These are phyloP conservation scores for Pediacus dermestoides DNA, from an alignment of 2,888 invertebrate genomes.

Conservation along the genomic window DNA sequence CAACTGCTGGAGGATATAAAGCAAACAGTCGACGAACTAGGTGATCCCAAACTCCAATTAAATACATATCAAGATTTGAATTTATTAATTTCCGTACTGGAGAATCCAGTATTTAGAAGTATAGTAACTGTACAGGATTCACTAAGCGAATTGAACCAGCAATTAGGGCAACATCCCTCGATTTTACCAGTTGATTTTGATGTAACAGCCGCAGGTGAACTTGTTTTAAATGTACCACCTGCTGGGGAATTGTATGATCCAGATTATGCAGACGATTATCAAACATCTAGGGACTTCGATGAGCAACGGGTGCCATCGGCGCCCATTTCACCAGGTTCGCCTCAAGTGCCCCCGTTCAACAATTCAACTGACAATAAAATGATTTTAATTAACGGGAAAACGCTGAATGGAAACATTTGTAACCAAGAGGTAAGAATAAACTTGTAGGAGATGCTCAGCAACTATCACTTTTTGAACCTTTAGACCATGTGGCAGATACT, in stretches of 20 bases:
- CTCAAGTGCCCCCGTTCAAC: conserved; percentile 72
- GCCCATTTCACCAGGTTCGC: conserved; percentile 66
- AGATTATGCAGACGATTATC: conserved; percentile 52
- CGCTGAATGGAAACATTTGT: conserved; percentile 57
- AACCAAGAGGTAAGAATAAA: conserved; percentile 75
- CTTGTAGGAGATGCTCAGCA: conserved; percentile 8
- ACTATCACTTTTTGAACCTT: neutral
- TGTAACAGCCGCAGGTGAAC: conserved; percentile 72
- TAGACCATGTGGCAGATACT: too few species aligned
- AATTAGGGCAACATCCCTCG: conserved; percentile 86
- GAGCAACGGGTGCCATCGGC: conserved; percentile 77
- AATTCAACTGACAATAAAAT: conserved; percentile 67
- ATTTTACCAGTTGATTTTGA: conserved; percentile 92
- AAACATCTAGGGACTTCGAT: conserved; percentile 58
- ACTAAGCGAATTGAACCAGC: conserved; percentile 78
- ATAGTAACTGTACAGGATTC: conserved; percentile 91
- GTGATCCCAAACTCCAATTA: conserved; percentile 75
- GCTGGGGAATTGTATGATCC: conserved; percentile 56
- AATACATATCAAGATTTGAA: conserved; percentile 75
- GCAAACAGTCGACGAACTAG: conserved; percentile 77
- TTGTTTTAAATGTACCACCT: conserved; percentile 63
- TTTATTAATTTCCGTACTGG: conserved; percentile 75
- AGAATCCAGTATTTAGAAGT: conserved; percentile 87
- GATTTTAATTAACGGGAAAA: conserved; percentile 37
- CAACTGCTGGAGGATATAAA: conserved; percentile 87